Conservation (phyloP, 2,888 invertebrate species). For the Phaedon cochleariae region DNA sequence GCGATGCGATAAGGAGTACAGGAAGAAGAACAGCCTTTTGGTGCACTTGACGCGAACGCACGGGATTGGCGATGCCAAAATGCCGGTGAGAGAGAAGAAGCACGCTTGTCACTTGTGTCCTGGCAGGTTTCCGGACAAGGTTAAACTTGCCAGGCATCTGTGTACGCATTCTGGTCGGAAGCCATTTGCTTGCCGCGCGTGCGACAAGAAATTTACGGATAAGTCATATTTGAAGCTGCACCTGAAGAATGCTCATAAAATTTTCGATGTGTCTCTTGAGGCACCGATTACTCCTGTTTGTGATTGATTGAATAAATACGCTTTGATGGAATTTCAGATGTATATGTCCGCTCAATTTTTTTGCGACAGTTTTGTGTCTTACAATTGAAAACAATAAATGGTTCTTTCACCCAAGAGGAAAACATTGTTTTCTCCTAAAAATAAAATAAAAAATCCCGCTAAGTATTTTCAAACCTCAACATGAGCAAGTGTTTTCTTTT, state of each 20-base stretch:
- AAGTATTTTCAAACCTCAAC: too few species aligned
- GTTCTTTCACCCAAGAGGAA: too few species aligned
- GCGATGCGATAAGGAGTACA: constrained; percentile 65
- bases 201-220: constrained; percentile 50
- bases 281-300: too few species aligned
- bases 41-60: constrained; percentile 50
- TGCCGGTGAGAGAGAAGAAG: constrained; percentile 54
- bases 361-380: too few species aligned
- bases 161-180: constrained; percentile 49
- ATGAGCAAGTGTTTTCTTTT: too few species aligned
- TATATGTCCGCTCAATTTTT: too few species aligned
- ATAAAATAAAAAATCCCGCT: too few species aligned
- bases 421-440: too few species aligned
- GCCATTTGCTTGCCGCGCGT: constrained; percentile 46
- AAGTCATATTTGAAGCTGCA: constrained; percentile 51
- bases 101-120: constrained; percentile 50
- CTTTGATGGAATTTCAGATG: too few species aligned
- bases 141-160: constrained; percentile 49
- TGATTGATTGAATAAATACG: too few species aligned
- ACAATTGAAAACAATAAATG: too few species aligned
- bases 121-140: constrained; percentile 57
- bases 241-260: constrained; percentile 32
- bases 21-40: constrained; percentile 56
- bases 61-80: constrained; percentile 13
- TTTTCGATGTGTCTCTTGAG: not conserved